Base-by-base conservation (phyloP, 1,140 invertebrate species). In the Drosophila ogumai region DNA sequence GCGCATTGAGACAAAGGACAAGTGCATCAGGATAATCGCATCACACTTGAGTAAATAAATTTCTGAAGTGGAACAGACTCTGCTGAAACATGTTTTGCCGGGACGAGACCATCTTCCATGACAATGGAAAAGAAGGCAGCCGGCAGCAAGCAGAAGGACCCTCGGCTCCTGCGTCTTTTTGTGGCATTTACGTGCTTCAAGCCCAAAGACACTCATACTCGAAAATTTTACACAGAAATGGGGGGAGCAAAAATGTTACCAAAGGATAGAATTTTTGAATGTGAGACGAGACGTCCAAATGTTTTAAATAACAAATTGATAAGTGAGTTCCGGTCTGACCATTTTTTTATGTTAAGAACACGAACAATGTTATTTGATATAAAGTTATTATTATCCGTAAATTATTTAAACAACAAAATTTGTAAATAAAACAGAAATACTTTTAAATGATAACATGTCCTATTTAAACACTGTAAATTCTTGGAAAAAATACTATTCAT, bases 41-140 rank as follows among this genome's bases (percentile, higher is more conserved):
- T 88, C 85, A 88, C 85, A 88, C 85, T 88, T 90, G 81, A 88
- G 81, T 88, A 88, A 88, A 90, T 90, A 88, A 85, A 81, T 90
- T 90, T 67, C 69, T 88, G 74, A 90, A 88, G 81, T 85, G 85
- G 85, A 88, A 85, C 66, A 69, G 78, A 66, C 64, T 77, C 79
- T 60, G 44, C 56, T 54, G 80, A 84, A 72, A 78, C 57, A 78
- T 79, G 75, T 77, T 60, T 60, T 47, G 46, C 46, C 46, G 46
- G 22, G 49, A 57, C 44, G 41, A 34, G 63, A 38, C 47, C 64
- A 40, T 60, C 58, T 44, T 52, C 52, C 59, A 71, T 52, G 40
- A 57, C 44, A 61, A 76, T 71, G 38, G 32, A 34, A 43, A 22
- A 31, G 34, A 22, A 22, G 52, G 52, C 52, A 54, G 32, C 13